Evolutionary conservation across 2,888 invertebrate species (phyloP).

Genomic region (Volucella inflata): DNA sequence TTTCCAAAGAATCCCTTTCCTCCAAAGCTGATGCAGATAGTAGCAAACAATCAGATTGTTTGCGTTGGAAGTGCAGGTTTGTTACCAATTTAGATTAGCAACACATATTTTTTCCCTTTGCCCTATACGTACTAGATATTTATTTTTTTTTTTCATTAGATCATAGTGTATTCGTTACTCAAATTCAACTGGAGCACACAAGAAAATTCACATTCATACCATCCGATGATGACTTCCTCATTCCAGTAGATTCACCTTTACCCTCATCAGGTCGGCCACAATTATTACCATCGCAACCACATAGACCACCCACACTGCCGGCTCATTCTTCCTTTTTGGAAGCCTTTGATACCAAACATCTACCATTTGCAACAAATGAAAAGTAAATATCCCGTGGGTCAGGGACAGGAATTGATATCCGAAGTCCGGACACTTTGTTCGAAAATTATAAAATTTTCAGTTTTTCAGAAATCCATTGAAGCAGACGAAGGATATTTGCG

Average conservation of each 20-base stretch:
- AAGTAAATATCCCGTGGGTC: constrained; percentile 66
- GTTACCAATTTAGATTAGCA: constrained; percentile 45
- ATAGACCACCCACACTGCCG: background rate
- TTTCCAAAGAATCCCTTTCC: constrained; percentile 86
- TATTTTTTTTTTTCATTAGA: constrained; percentile 76
- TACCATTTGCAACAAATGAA: constrained; percentile 67
- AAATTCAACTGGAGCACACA: constrained; percentile 82
- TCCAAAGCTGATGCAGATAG: constrained; percentile 86
- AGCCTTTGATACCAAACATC: constrained; percentile 73
- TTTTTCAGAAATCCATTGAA: constrained; percentile 67
- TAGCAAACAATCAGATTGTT: constrained; percentile 85
- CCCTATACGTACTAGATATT: background rate
- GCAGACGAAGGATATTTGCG: constrained; percentile 78
- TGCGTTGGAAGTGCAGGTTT: constrained; percentile 86
- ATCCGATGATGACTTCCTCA: constrained; percentile 70
- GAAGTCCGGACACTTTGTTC: constrained; percentile 40
- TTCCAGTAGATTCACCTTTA: constrained; percentile 39
- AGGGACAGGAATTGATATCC: background rate
- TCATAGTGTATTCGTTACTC: constrained; percentile 81
- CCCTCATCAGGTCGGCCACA: constrained; percentile 30
- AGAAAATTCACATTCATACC: constrained; percentile 80
- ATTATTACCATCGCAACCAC: constrained; percentile 21
- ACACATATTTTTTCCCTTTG: background rate
- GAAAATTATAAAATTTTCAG: constrained; percentile 72
- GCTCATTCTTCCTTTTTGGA: constrained; percentile 68